phyloP scores from a whole-genome alignment of 2,113 vertebrate genomes.

The Coreoperca whiteheadi region DNA sequence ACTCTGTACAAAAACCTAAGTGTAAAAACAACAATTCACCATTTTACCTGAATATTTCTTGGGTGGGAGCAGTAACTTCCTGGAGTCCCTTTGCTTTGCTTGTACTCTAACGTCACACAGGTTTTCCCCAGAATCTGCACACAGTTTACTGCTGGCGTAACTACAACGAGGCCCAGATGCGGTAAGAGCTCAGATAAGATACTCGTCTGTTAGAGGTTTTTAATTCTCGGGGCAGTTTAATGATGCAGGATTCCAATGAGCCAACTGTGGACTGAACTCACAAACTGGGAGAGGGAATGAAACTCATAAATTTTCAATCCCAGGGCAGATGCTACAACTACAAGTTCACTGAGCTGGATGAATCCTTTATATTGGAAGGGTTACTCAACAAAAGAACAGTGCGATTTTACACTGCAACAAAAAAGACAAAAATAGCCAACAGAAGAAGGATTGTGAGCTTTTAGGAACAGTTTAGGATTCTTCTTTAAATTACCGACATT shows the following conservation, averaged over 20 bases:
- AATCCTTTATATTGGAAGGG: not conserved
- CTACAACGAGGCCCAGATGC: constrained; percentile 15
- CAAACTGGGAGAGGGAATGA: constrained; percentile 51
- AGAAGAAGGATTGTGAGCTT: constrained; percentile 20
- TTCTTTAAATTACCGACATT: constrained; percentile 41
- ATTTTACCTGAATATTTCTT: not conserved
- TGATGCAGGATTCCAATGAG: constrained; percentile 39
- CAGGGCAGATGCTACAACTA: constrained; percentile 7
- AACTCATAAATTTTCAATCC: constrained; percentile 57
- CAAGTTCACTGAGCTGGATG: constrained; percentile 20
- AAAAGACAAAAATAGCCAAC: constrained; percentile 12
- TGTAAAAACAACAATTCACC: no score
- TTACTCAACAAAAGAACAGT: not conserved
- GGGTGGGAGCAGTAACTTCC: not conserved
- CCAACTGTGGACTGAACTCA: constrained; percentile 46
- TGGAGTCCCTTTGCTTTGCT: not conserved
- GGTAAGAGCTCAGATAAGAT: constrained; percentile 13
- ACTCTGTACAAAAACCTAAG: not conserved
- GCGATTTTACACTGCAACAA: constrained; percentile 16
- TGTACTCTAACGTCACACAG: not conserved
- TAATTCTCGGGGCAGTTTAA: constrained; percentile 58
- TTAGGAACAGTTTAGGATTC: constrained; percentile 29
- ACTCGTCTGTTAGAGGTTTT: constrained; percentile 17
- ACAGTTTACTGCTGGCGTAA: not conserved
- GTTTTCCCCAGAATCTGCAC: constrained; percentile 3